A percentile compares a stretch with the other conserved stretches of the same genome.
These are phyloP conservation scores for Stegana nigrithorax DNA, from an alignment of 2,888 invertebrate species.

Conservation along the genomic window DNA sequence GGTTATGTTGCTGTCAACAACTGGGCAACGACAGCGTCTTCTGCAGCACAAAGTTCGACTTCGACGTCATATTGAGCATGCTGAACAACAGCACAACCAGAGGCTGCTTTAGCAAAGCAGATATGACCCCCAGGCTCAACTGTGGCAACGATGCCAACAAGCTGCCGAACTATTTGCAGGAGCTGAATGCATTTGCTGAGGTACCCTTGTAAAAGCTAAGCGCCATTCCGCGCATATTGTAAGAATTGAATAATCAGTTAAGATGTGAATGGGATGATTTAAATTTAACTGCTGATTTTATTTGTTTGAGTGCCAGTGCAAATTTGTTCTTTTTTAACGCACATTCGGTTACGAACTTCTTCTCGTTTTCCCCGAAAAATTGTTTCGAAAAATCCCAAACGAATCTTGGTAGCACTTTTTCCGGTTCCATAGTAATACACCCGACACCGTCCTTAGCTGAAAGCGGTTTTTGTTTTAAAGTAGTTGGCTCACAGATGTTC, in stretches of 20 bases:
- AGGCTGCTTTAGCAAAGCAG: conserved; percentile 36
- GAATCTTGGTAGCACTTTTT: too few species aligned
- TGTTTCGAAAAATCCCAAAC: too few species aligned
- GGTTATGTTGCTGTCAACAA: conserved; percentile 42
- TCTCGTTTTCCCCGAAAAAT: too few species aligned
- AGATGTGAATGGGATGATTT: too few species aligned
- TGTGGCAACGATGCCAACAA: conserved; percentile 24
- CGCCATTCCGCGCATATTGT: conserved; percentile 59
- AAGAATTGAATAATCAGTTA: conserved; percentile 30
- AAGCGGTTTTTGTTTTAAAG: too few species aligned
- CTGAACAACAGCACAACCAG: conserved; percentile 40
- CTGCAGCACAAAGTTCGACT: conserved; percentile 65
- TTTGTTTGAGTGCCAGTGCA: too few species aligned
- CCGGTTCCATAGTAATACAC: too few species aligned
- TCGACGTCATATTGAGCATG: conserved; percentile 49
- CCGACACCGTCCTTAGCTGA: too few species aligned
- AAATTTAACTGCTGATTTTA: too few species aligned
- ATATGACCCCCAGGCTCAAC: conserved; percentile 33
- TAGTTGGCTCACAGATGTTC: too few species aligned
- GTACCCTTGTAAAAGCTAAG: conserved; percentile 58
- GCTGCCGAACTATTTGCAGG: conserved; percentile 56
- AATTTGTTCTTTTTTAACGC: too few species aligned
- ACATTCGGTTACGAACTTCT: too few species aligned
- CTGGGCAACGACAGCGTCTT: conserved; percentile 56
- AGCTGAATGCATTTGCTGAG: conserved; percentile 60